These are phyloP conservation scores for Oreochromis tanganicae DNA, from an alignment of 2,113 vertebrate genomes.

Conservation along the genomic window DNA sequence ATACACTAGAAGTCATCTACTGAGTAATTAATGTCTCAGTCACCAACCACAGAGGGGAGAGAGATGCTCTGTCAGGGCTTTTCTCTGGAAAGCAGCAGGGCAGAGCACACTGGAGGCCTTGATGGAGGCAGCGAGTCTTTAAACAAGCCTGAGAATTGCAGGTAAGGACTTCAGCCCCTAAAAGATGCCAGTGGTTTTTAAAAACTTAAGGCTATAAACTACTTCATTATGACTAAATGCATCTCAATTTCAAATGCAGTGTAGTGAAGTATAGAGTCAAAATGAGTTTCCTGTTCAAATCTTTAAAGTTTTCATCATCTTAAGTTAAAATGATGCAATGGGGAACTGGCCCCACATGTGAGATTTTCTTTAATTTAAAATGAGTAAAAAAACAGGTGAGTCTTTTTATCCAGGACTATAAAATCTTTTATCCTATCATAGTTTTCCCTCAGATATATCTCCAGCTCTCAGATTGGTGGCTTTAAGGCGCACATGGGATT, in stretches of 20 bases:
- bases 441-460: constrained; percentile 28
- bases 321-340: not conserved
- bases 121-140: not conserved
- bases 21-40: not conserved
- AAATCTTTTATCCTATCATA: not conserved
- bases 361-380: not conserved
- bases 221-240: not conserved
- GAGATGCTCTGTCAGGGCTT: not conserved
- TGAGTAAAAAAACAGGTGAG: not conserved
- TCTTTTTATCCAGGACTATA: not conserved
- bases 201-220: not conserved
- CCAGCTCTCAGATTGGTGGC: constrained; percentile 48
- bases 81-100: not conserved
- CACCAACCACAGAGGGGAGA: not conserved
- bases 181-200: not conserved
- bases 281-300: not conserved
- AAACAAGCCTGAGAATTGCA: not conserved
- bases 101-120: not conserved
- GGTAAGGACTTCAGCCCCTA: not conserved
- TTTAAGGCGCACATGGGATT: not conserved
- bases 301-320: not conserved
- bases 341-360: not conserved
- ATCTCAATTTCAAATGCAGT: not conserved
- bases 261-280: not conserved
- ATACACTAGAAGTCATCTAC: not conserved